Conservation (phyloP, 2,113 vertebrate genomes). For the Rhinolophus ferrumequinum region DNA sequence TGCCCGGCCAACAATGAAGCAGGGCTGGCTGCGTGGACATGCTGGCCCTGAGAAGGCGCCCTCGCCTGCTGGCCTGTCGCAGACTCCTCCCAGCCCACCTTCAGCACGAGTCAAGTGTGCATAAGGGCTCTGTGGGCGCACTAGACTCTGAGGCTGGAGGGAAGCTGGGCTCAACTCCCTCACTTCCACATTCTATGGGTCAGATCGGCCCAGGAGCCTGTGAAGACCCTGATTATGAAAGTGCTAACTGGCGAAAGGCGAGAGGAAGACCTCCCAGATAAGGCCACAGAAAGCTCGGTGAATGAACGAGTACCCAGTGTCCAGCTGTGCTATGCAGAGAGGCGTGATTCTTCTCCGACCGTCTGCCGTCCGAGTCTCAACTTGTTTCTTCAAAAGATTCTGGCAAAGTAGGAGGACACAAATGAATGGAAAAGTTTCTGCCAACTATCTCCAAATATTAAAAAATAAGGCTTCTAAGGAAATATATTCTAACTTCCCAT, state of each 20-base stretch:
- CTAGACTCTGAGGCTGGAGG: background rate
- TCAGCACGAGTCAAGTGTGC: background rate
- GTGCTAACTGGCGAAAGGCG: background rate
- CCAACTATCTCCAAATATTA: background rate
- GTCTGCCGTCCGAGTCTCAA: slow-evolving; percentile 97
- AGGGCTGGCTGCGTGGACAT: background rate
- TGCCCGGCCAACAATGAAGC: background rate
- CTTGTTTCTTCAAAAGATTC: slow-evolving; percentile 99
- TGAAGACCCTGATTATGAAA: background rate
- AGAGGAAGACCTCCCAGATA: slow-evolving; percentile 12
- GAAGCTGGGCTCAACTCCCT: background rate
- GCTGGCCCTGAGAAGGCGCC: background rate
- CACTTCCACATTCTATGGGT: background rate
- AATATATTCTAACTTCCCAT: background rate
- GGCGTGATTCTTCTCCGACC: slow-evolving; percentile 97
- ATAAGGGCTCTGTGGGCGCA: background rate
- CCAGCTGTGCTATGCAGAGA: slow-evolving; percentile 98
- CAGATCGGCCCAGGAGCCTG: background rate
- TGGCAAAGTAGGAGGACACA: slow-evolving; percentile 78
- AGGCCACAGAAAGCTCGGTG: slow-evolving; percentile 34
- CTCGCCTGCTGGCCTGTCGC: background rate
- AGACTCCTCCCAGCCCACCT: background rate
- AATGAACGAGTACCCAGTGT: slow-evolving; percentile 92
- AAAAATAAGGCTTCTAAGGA: background rate
- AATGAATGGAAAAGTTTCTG: background rate